phyloP scores from a whole-genome alignment of 1,140 invertebrate species.

The Calephelis virginiensis region DNA sequence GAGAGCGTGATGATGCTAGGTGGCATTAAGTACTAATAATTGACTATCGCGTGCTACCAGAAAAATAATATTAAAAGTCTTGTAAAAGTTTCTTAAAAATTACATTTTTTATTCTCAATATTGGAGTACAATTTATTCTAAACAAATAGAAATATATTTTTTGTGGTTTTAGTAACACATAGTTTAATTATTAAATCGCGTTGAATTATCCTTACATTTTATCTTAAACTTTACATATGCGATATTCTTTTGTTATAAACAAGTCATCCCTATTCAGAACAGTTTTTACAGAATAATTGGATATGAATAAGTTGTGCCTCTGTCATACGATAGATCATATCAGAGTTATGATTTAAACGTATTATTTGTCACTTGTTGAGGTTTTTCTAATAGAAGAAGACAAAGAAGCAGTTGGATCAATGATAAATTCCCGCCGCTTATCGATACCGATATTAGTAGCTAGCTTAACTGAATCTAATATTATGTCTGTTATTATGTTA shows the following conservation, averaged over 20 bases:
- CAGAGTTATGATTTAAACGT: no score
- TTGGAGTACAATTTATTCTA: conserved; percentile 1
- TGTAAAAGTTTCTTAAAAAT: conserved; percentile 12
- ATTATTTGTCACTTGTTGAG: no score
- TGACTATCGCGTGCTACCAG: conserved; percentile 4
- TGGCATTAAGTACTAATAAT: conserved; percentile 14
- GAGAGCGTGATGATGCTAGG: conserved; percentile 8
- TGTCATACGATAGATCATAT: no score
- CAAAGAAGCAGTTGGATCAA: no score
- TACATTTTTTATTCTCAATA: not conserved
- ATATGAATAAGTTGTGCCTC: not conserved
- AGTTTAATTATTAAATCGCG: not conserved
- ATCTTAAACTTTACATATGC: conserved; percentile 11
- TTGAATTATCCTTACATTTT: conserved; percentile 6
- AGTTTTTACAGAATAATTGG: not conserved
- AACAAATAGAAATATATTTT: not conserved
- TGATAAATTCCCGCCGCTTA: no score
- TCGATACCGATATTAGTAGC: no score
- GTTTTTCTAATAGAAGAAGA: no score
- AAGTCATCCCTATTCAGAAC: not conserved
- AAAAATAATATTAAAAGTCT: not conserved
- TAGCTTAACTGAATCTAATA: no score
- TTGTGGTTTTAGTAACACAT: not conserved
- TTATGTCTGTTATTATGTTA: no score
- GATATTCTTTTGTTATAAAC: not conserved